Base-by-base conservation (phyloP, 2,113 vertebrate species). In the Ursus arctos region DNA sequence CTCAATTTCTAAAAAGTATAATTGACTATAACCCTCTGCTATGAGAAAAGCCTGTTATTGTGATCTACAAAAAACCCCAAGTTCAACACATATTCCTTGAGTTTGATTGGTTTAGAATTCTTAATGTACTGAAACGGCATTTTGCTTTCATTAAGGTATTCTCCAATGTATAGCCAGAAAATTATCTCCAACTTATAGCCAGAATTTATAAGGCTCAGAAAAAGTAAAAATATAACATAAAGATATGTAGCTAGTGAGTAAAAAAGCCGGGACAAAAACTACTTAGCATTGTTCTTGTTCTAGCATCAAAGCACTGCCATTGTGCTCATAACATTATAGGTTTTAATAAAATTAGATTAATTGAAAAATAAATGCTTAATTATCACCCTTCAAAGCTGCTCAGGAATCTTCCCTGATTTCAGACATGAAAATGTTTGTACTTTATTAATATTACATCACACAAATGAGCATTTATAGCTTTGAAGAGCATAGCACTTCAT, bases 381-480 rank as follows among this genome's bases (percentile, higher is more conserved):
- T 94, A 74, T 82, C 63, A 82, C 40, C 65, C 16, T 96, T 91
- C 40, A 76, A 92, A 96, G 61, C 82, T 57, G 9, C 61, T 97
- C 77, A 91, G 18, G 2, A 69, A 90, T 83, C 69, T 95, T 67
- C 28, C 55, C 74, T 92, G 76, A 92, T 79, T 94, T 88, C 61
- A 92, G 61, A 88, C n/a, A 79, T 83, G 61, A 72, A 95, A 88
- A 94, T 53, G 40, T 92, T 51, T 89, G 15, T 91, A 47, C 82
- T 77, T 92, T 82, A 97, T 92, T 96, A 96, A 93, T 77, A 80
- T 77, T 97, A 9, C 61, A 82, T 84, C n/a, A 90, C 88, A 94
- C 71, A 94, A 92, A 61, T 90, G 57, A 89, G 36, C 24, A 63
- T 93, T 97, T 93, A 15, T 26, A 18, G 74, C 74, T 77, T 77